These are phyloP conservation scores for Atta colombica DNA, from an alignment of 1,140 invertebrate species.

Conservation along the genomic window DNA sequence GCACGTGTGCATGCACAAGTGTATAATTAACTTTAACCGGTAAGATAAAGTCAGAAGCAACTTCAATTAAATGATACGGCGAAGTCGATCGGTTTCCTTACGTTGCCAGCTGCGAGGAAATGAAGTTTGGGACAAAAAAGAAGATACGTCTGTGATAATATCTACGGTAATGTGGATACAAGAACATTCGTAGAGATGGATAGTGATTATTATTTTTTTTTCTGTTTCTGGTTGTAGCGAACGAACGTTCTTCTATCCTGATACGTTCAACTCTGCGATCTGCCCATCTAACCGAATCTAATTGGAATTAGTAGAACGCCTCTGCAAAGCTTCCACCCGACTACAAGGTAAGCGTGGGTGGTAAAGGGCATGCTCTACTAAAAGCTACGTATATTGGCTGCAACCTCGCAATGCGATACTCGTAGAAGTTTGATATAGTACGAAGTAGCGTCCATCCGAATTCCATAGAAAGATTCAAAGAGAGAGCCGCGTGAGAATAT, in stretches of 20 bases:
- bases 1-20: conserved; percentile 28
- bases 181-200: conserved; percentile 11
- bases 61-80: conserved; percentile 24
- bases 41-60: conserved; percentile 10
- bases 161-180: conserved; percentile 26
- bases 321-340: conserved; percentile 47
- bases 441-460: conserved; percentile 19
- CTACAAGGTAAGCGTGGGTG: conserved; percentile 48
- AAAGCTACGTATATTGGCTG: conserved; percentile 59
- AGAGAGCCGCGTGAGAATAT: conserved; percentile 18
- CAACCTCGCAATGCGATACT: conserved; percentile 37
- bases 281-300: conserved; percentile 54
- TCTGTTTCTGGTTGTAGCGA: not conserved
- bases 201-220: not conserved
- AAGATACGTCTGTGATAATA: conserved; percentile 2
- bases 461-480: conserved; percentile 42
- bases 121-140: conserved; percentile 36
- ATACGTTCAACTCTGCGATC: conserved; percentile 10
- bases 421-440: conserved; percentile 45
- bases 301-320: conserved; percentile 56
- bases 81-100: conserved; percentile 42
- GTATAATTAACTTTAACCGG: conserved; percentile 29
- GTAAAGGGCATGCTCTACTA: conserved; percentile 41
- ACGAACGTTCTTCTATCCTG: conserved; percentile 3
- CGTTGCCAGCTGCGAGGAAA: conserved; percentile 35